Percentiles rank a stretch among this genome's conserved stretches.
phyloP scores from a whole-genome alignment of 2,888 invertebrate genomes.

The Cheilosia impressa region DNA sequence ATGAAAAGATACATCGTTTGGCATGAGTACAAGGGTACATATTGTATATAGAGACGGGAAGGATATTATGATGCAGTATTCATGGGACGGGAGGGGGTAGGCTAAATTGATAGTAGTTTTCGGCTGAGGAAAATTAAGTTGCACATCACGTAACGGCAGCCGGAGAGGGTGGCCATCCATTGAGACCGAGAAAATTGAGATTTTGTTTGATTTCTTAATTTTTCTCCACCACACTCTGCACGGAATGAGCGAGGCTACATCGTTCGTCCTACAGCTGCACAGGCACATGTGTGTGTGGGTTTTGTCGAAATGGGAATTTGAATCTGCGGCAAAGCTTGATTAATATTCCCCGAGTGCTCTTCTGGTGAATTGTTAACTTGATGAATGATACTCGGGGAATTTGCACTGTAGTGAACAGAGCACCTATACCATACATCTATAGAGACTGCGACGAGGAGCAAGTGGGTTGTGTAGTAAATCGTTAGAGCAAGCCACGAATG shows the following conservation, averaged over 20 bases:
- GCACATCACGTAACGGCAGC: slow-evolving; percentile 49
- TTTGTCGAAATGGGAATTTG: slow-evolving; percentile 39
- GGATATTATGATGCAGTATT: background rate
- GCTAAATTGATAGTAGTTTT: slow-evolving; percentile 43
- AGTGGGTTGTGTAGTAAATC: slow-evolving; percentile 1
- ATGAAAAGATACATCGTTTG: slow-evolving; percentile 21
- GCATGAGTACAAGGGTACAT: background rate
- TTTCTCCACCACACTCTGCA: slow-evolving; percentile 9
- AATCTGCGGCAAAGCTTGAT: slow-evolving; percentile 54
- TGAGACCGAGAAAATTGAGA: slow-evolving; percentile 45
- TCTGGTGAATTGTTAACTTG: slow-evolving; percentile 59
- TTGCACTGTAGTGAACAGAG: background rate
- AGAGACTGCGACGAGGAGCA: background rate
- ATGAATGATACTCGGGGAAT: slow-evolving; percentile 49
- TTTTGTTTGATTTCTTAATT: slow-evolving; percentile 69
- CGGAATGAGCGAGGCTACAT: background rate
- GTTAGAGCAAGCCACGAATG: background rate
- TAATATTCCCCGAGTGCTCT: slow-evolving; percentile 54
- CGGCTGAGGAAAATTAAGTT: slow-evolving; percentile 40
- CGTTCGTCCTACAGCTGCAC: background rate
- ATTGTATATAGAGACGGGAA: background rate
- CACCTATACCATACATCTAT: too few relatives aligned
- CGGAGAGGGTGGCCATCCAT: background rate
- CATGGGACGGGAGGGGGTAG: background rate
- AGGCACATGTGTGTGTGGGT: slow-evolving; percentile 14